phyloP scores from a whole-genome alignment of 2,797 vertebrate species.

The Lepidocolaptes lacrymiger region DNA sequence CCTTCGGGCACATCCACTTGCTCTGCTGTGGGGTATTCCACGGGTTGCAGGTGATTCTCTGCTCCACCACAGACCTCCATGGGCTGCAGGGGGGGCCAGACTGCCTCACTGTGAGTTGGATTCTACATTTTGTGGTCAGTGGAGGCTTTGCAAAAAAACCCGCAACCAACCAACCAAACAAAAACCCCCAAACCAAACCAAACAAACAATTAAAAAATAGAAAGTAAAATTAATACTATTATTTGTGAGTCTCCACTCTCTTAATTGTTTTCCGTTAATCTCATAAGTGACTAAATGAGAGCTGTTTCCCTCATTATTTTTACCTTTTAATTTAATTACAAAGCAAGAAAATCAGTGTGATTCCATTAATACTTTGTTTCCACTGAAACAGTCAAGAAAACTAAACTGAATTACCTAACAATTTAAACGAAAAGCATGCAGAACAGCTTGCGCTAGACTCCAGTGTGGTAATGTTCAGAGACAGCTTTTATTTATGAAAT shows the following conservation, averaged over 20 bases:
- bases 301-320: not conserved
- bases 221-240: not conserved
- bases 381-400: not conserved
- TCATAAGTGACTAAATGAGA: not conserved
- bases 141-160: not conserved
- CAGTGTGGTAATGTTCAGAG: not conserved
- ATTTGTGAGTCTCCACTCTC: not conserved
- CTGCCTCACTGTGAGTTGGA: not conserved
- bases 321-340: not conserved
- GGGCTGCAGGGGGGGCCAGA: not conserved
- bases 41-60: not conserved
- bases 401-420: not conserved
- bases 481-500: not conserved
- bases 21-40: not conserved
- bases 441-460: not conserved
- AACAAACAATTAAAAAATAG: no score
- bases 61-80: not conserved
- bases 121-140: not conserved
- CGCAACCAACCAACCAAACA: no score
- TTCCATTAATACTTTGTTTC: not conserved
- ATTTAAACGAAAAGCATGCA: not conserved
- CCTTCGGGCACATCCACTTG: no score
- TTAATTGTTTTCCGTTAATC: not conserved
- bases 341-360: not conserved
- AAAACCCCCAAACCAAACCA: no score